Percentiles rank a stretch among this genome's conserved stretches.
Conservation (phyloP, 2,113 vertebrate genomes). For the Spheniscus mendiculus region DNA sequence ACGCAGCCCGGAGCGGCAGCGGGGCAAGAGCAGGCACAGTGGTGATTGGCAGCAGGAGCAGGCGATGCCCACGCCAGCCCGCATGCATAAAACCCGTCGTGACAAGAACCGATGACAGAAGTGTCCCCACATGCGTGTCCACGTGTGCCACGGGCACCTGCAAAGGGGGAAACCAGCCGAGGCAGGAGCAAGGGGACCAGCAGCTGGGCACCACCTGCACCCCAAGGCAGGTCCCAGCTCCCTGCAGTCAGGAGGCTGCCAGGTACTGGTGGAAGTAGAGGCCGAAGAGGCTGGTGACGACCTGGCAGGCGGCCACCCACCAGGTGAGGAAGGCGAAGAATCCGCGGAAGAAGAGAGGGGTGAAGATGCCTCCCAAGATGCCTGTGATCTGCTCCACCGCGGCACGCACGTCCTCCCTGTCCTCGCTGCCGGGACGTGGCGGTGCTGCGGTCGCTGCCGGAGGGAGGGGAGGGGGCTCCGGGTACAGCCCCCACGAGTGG, state of each 20-base stretch:
- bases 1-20: rapidly evolving
- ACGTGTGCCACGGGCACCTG: background rate
- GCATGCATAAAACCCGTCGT: rapidly evolving
- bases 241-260: constrained; percentile 74
- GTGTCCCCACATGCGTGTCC: rapidly evolving
- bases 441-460: background rate
- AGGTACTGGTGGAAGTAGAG: constrained; percentile 96
- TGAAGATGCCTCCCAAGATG: constrained; percentile 74
- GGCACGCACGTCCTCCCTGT: constrained; percentile 79
- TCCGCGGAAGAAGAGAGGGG: constrained; percentile 85
- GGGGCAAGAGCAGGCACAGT: background rate
- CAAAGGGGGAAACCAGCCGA: background rate
- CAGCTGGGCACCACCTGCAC: rapidly evolving
- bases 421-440: background rate
- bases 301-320: constrained; percentile 93
- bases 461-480: constrained; percentile 27
- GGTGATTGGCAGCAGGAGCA: background rate
- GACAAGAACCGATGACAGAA: background rate
- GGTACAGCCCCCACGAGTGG: constrained; percentile 85
- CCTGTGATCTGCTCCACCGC: constrained; percentile 79
- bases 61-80: background rate
- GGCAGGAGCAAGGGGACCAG: background rate
- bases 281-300: constrained; percentile 91
- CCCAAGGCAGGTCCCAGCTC: background rate
- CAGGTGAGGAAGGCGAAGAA: constrained; percentile 91